Base-by-base conservation (phyloP, 2,113 vertebrate genomes). In the Microtus oregoni region DNA sequence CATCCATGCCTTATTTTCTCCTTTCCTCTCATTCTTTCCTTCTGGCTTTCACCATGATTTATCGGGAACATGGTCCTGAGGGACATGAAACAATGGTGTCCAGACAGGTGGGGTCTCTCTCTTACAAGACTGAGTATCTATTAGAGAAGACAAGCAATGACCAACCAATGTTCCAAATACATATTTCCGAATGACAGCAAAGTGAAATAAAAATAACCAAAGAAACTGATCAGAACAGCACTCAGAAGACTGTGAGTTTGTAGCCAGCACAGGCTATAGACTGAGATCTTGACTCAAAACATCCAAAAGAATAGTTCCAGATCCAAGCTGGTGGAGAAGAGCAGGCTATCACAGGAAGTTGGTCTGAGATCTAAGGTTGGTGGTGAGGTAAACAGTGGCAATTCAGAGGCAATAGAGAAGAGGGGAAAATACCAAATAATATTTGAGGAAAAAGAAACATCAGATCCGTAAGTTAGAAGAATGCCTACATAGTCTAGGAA, bases 11-110 rank as follows among this genome's bases (percentile, higher is more conserved):
- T 94, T 72, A 24, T 77, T 91, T 41, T 67, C 32, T 38, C n/a
- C 13, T 94, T 93, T 89, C 30, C 28, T 89, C 72, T 89, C 19
- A 82, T 77, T 81, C n/a, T 87, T 90, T 63, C 85, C 47, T 82
- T 94, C 65, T 73, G 3, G 67, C 50, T 52, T 94, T 73, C 75
- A 79, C 50, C 93, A 67, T 75, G 76, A 85, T 79, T 77, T 86
- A 30, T 10, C 77, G 28, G 81, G 85, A 55, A 73, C 30, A 4
- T 2, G 30, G 72, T 5, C 47, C 76, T 13, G 35, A 58, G 58
- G 58, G 19, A 20, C 58, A 58, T 20, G 5, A 22, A 13, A 6
- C 5, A 86, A 24, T 70, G 44, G 8, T 83, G 4, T 47, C 86
- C 85, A 90, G n/a, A 63, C 12, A 89, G 38, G 3, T 20, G 17